Evolutionary conservation across 2,113 vertebrate genomes (phyloP), one percentile per base, ranked within the genome.

Genomic region (Athene cunicularia): DNA sequence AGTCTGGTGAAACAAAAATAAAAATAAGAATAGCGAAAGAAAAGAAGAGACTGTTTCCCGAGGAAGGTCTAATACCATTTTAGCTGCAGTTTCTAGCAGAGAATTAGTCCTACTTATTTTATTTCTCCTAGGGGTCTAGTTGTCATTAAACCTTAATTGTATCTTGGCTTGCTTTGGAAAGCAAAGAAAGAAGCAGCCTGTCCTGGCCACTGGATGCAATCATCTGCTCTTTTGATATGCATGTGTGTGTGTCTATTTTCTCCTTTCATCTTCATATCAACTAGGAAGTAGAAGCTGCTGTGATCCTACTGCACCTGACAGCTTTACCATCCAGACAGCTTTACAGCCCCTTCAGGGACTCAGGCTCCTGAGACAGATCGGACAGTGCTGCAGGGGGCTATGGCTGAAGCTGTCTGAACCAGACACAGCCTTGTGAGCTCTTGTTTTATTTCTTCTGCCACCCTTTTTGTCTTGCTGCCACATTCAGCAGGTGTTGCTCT

Each of bases 171-270:
- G 70, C 74, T 82, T 66, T 80, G 71, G 45, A 37, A 68, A 85
- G 66, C 53, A 64, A 58, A 50, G 70, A 68, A 82, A 64, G 67
- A 3, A 83, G 62, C 74, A 88, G 88, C 20, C 63, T 10, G 8
- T 76, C 66, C 73, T 33, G 73, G 72, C 67, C 59, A 12, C 10
- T 41, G 80, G 45, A 49, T 68, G 37, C 74, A 45, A 2, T 93
- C 93, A 93, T 80, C 92, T 62, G 79, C 50, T 95, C 85, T 86
- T 96, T 96, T 93, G 90, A 93, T 88, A 88, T 53, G 73, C 66
- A 50, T 33, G 67, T n/a, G 45, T 16, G 2, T 35, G 62, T 43
- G 53, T 74, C 72, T 72, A 0, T 60, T 75, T 43, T 8, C 23
- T 64, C 60, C 70, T 97, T 97, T 97, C 71, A 96, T 94, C 93